These are phyloP conservation scores for Kryptolebias marmoratus DNA, from an alignment of 2,113 vertebrate genomes.

Conservation along the genomic window DNA sequence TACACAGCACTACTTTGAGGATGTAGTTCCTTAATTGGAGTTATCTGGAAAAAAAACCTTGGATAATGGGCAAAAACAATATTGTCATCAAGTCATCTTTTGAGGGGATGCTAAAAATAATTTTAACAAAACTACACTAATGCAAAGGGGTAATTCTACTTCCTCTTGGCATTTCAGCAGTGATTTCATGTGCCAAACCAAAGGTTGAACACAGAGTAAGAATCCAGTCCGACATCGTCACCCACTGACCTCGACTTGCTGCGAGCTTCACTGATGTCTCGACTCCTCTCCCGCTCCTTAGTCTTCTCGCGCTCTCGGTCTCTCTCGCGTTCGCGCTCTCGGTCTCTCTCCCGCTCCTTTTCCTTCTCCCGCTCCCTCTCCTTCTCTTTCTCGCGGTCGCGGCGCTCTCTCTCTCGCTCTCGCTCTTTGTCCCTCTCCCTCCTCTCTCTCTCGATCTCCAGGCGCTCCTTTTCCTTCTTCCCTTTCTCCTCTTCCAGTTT, in stretches of 20 bases:
- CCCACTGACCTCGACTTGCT: conserved; percentile 89
- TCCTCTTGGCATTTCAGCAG: no score
- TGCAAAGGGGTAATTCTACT: no score
- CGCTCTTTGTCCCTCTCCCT: conserved; percentile 96
- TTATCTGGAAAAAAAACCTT: no score
- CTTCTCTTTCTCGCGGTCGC: conserved; percentile 80
- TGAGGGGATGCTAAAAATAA: no score
- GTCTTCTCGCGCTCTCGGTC: conserved; percentile 89
- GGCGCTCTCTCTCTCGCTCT: conserved; percentile 93
- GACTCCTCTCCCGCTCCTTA: conserved; percentile 88
- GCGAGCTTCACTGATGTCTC: conserved; percentile 91
- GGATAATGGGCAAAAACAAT: no score
- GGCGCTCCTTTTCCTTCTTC: conserved; percentile 97
- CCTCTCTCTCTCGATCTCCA: conserved; percentile 94
- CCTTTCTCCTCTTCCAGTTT: conserved; percentile 99
- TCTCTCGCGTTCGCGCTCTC: conserved; percentile 85
- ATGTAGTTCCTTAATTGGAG: no score
- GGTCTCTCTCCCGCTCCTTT: conserved; percentile 89
- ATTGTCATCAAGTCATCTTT: no score
- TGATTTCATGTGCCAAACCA: not conserved
- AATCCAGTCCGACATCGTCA: not conserved
- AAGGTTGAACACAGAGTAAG: not conserved
- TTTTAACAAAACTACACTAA: no score
- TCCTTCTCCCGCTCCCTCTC: conserved; percentile 85
- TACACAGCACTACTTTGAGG: no score